These are phyloP conservation scores for Probosciger aterrimus DNA, from an alignment of 2,113 vertebrate species.

Conservation along the genomic window DNA sequence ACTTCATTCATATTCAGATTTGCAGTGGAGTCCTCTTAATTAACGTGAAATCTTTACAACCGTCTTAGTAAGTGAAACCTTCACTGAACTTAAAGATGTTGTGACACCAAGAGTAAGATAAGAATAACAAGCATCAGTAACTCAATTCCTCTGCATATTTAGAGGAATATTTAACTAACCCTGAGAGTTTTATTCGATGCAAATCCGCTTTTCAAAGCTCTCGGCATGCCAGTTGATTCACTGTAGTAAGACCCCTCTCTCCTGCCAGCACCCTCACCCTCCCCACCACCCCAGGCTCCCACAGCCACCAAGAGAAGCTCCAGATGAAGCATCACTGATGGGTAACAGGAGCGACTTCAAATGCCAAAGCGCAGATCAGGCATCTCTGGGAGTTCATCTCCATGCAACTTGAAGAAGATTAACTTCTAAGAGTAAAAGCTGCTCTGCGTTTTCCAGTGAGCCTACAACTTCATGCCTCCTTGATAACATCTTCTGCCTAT, in stretches of 20 bases:
- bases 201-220: conserved; percentile 38
- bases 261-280: neutral
- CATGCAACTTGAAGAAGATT: neutral
- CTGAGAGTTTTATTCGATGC: conserved; percentile 11
- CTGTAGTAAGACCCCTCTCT: neutral
- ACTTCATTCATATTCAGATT: conserved; percentile 48
- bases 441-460: neutral
- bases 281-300: neutral
- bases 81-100: conserved; percentile 57
- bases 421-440: conserved; percentile 9
- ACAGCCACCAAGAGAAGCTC: neutral
- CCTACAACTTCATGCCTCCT: neutral
- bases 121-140: conserved; percentile 61
- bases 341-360: neutral
- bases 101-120: conserved; percentile 42
- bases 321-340: neutral
- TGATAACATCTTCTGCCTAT: neutral
- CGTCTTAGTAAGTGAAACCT: conserved; percentile 49
- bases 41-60: conserved; percentile 54
- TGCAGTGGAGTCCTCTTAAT: conserved; percentile 48
- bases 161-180: conserved; percentile 50
- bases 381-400: neutral
- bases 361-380: neutral
- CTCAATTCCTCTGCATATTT: conserved; percentile 44
- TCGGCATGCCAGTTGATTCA: fast-evolving